These are phyloP conservation scores for Zaprionus ornatus DNA, from an alignment of 1,140 invertebrate species.

Conservation along the genomic window DNA sequence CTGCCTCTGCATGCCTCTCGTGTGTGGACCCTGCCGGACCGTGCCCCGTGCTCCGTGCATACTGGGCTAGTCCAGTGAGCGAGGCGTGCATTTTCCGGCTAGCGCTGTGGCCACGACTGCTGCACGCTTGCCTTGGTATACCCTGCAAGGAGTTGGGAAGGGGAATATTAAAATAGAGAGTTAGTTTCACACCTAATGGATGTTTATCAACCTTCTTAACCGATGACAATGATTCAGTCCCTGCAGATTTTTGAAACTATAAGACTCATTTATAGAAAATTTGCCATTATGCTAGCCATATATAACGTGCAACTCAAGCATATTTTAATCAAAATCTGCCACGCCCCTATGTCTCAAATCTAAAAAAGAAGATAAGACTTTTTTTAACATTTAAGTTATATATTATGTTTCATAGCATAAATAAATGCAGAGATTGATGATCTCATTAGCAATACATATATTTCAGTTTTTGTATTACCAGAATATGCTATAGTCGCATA, in stretches of 20 bases:
- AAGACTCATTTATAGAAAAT: not conserved
- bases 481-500: not conserved
- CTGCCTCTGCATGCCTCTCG: not conserved
- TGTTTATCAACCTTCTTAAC: not conserved
- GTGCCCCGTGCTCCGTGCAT: not conserved
- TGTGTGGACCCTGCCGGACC: not conserved
- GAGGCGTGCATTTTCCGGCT: slow-evolving; percentile 53
- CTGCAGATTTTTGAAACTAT: not conserved
- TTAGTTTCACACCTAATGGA: not conserved
- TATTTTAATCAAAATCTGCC: not conserved
- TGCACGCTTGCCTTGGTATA: not conserved
- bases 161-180: not conserved
- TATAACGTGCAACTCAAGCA: not conserved
- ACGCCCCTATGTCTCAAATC: not conserved
- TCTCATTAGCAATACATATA: not conserved
- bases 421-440: too few relatives aligned
- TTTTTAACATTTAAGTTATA: not conserved
- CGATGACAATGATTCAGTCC: not conserved
- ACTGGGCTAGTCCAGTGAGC: slow-evolving; percentile 35
- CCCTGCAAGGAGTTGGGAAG: not conserved
- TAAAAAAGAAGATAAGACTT: not conserved
- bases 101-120: slow-evolving; percentile 40
- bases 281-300: not conserved
- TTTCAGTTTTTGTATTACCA: not conserved
- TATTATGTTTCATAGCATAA: too few relatives aligned